Evolutionary conservation across 2,888 invertebrate genomes (phyloP), one percentile per base, ranked within the genome.

Genomic region (Parnassius smintheus): DNA sequence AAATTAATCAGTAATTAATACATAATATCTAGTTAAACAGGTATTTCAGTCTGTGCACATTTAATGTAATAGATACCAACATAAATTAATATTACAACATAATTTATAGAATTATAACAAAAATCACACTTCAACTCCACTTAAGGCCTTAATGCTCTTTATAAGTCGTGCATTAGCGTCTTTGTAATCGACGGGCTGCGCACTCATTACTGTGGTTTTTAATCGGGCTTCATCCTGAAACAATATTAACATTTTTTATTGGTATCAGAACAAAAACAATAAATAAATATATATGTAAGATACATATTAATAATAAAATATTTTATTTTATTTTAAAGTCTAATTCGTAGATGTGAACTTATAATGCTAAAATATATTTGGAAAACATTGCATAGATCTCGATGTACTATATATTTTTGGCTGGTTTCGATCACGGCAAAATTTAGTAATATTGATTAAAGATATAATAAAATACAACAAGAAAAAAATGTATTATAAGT

Each of bases 211-310:
- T 0, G 94, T 94, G 0, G 96, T 94, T 87, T 96, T 98, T 68
- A 97, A 86, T 52, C 97, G 93, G 46, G 93, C 93, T 84, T 97
- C 97, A 85, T 97, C 97, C 96, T 97, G 85, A 35, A 91, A 63
- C n/a, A 50, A 18, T 45, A 12, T 7, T 35, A 35, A 35, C 7
- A 35, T 4, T 35, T 35, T 35, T 35, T 25, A 4, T 35, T 35
- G 1, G 35, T 35, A 35, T 35, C 7, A 35, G 35, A 35, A 35
- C 4, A 35, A 35, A 35, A 35, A 3, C 18, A 18, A 18, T 4
- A 35, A 35, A 35, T 35, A 4, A 35, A 35, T 35, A 35, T 35
- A 35, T 35, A 35, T 35, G 35, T 7, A 35, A 35, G 18, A 18
- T 18, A 35, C 7, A 7, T 35, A 35, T 35, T 35, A 18, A 18